A percentile compares a stretch with the other conserved stretches of the same genome.
phyloP scores from a whole-genome alignment of 1,140 invertebrate species.

The Matsumurasca onukii region DNA sequence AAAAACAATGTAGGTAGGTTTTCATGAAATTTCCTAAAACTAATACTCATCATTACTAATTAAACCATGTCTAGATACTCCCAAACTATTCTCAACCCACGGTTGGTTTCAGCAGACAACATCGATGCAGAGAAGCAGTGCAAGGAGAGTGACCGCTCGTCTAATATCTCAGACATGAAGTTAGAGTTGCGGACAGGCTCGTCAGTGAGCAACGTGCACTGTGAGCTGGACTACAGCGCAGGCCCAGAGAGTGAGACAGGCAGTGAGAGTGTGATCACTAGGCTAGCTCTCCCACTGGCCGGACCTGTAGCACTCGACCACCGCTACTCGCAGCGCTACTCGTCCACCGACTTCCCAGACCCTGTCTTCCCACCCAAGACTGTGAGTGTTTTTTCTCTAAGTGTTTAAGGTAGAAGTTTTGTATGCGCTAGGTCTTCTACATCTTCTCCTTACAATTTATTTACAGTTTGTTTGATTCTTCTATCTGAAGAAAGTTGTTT shows the following conservation, averaged over 20 bases:
- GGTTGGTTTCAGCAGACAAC: conserved; percentile 50
- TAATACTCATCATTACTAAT: too few species aligned
- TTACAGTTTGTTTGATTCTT: too few species aligned
- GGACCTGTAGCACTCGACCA: conserved; percentile 68
- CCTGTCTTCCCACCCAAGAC: conserved; percentile 72
- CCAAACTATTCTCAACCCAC: too few species aligned
- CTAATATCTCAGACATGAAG: conserved; percentile 89
- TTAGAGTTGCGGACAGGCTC: conserved; percentile 82
- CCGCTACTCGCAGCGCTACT: conserved; percentile 70
- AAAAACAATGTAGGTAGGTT: too few species aligned
- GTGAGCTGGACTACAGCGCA: conserved; percentile 54
- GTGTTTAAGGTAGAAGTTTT: not conserved
- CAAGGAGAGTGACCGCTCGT: conserved; percentile 83
- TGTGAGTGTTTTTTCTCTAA: conserved; percentile 37
- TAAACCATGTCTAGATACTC: too few species aligned
- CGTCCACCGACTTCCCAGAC: conserved; percentile 79
- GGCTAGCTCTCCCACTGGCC: conserved; percentile 60
- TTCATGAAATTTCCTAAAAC: too few species aligned
- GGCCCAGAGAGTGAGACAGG: conserved; percentile 54
- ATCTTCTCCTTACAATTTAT: not conserved
- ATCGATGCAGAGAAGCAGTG: conserved; percentile 73
- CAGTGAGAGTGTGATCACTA: conserved; percentile 53
- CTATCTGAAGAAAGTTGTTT: too few species aligned
- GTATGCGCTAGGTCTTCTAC: not conserved
- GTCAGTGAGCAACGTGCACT: conserved; percentile 59